Conservation (phyloP, 2,888 invertebrate genomes). For the Papilio gigon region DNA sequence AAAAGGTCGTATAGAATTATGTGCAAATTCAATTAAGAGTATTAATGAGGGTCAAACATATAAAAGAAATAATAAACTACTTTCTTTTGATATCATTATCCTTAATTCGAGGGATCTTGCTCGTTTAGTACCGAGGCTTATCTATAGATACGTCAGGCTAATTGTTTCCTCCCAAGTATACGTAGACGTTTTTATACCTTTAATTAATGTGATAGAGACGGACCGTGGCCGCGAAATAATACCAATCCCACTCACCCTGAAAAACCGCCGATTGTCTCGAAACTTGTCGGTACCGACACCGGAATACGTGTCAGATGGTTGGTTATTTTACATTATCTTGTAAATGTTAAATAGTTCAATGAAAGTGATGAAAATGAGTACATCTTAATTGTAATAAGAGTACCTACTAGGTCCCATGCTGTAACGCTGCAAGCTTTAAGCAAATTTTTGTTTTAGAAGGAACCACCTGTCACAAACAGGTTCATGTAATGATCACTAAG, state of each 20-base stretch:
- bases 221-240: too few relatives aligned
- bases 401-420: too few relatives aligned
- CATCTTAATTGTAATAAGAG: background rate
- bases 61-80: conserved; percentile 18
- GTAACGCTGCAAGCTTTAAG: too few relatives aligned
- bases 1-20: background rate
- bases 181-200: background rate
- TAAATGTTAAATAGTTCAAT: too few relatives aligned
- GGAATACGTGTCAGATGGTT: too few relatives aligned
- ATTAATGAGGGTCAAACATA: conserved; percentile 21
- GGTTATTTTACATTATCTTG: too few relatives aligned
- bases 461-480: background rate
- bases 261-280: too few relatives aligned
- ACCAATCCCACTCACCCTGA: too few relatives aligned
- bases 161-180: background rate
- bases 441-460: too few relatives aligned
- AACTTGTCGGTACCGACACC: too few relatives aligned
- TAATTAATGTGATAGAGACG: background rate
- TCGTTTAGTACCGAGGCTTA: conserved; percentile 17
- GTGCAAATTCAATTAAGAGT: conserved; percentile 3
- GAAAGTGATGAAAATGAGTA: background rate
- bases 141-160: conserved; percentile 3
- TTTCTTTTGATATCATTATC: conserved; percentile 5
- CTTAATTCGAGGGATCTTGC: conserved; percentile 12
- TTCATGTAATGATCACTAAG: background rate